phyloP scores from a whole-genome alignment of 2,797 vertebrate genomes.

The Rhinella marina region DNA sequence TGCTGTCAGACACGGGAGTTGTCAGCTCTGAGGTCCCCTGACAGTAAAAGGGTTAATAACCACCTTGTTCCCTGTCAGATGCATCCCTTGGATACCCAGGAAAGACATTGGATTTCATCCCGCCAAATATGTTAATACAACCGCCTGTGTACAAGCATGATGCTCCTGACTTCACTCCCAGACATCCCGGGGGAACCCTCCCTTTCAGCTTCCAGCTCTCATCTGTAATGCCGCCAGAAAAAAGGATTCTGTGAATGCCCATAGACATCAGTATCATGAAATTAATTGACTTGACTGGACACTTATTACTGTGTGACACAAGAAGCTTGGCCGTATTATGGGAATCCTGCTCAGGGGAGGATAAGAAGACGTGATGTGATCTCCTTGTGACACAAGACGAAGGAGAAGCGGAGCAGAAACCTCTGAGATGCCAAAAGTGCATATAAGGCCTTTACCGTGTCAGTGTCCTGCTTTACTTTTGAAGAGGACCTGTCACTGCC shows the following conservation, averaged over 20 bases:
- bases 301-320: slow-evolving; percentile 51
- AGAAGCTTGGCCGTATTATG: slow-evolving; percentile 32
- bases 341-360: slow-evolving; percentile 37
- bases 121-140: slow-evolving; percentile 60
- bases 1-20: slow-evolving; percentile 44
- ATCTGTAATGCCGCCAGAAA: slow-evolving; percentile 24
- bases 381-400: neutral
- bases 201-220: slow-evolving; percentile 41
- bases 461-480: neutral
- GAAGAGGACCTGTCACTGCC: too few species aligned
- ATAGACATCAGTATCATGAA: slow-evolving; percentile 55
- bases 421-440: neutral
- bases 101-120: slow-evolving; percentile 45
- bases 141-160: slow-evolving; percentile 22
- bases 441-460: neutral
- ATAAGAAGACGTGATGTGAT: slow-evolving; percentile 15
- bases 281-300: slow-evolving; percentile 55
- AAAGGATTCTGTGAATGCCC: slow-evolving; percentile 40
- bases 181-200: slow-evolving; percentile 34
- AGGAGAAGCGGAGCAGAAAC: neutral
- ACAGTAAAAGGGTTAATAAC: slow-evolving; percentile 57
- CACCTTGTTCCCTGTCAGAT: slow-evolving; percentile 46
- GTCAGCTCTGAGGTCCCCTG: slow-evolving; percentile 43
- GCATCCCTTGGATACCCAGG: slow-evolving; percentile 48
- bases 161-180: slow-evolving; percentile 47